phyloP scores from a whole-genome alignment of 2,797 vertebrate species.

The Microctenopoma steveboyesi region DNA sequence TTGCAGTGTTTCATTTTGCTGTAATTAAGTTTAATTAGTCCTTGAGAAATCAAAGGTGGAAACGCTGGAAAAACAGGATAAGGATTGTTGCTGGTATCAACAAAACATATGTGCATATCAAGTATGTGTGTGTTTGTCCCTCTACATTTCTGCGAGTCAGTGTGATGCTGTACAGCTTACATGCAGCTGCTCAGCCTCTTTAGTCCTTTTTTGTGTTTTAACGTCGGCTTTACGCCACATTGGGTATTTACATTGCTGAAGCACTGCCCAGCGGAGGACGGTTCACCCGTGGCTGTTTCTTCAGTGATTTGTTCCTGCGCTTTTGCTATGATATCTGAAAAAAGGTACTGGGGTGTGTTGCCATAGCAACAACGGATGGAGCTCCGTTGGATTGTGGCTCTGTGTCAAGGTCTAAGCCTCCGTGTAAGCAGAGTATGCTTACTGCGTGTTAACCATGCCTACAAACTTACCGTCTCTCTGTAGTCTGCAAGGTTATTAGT shows the following conservation, averaged over 20 bases:
- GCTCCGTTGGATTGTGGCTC: slow-evolving; percentile 76
- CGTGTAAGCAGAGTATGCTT: slow-evolving; percentile 71
- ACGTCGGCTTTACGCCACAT: slow-evolving; percentile 20
- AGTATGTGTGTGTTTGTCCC: slow-evolving; percentile 17
- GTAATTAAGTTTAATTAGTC: slow-evolving; percentile 80
- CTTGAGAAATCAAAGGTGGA: slow-evolving; percentile 73
- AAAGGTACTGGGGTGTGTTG: slow-evolving; percentile 77
- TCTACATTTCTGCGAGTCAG: slow-evolving; percentile 9
- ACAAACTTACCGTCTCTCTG: slow-evolving; percentile 51
- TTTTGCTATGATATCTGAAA: slow-evolving; percentile 74
- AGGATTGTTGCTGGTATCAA: slow-evolving; percentile 59
- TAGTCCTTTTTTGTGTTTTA: background rate
- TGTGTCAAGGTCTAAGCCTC: slow-evolving; percentile 81
- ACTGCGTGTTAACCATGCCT: slow-evolving; percentile 72
- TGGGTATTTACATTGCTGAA: slow-evolving; percentile 48
- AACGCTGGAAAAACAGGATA: slow-evolving; percentile 42
- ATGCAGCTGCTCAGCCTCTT: slow-evolving; percentile 25
- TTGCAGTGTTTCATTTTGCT: slow-evolving; percentile 72
- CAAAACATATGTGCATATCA: slow-evolving; percentile 41
- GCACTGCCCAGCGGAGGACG: slow-evolving; percentile 47
- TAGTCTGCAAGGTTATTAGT: slow-evolving; percentile 37
- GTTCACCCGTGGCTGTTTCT: slow-evolving; percentile 53
- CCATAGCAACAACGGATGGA: slow-evolving; percentile 83
- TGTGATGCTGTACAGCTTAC: slow-evolving; percentile 38
- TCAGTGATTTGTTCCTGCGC: slow-evolving; percentile 70